phyloP scores from a whole-genome alignment of 2,797 vertebrate species.

The Lacerta bilineata region DNA sequence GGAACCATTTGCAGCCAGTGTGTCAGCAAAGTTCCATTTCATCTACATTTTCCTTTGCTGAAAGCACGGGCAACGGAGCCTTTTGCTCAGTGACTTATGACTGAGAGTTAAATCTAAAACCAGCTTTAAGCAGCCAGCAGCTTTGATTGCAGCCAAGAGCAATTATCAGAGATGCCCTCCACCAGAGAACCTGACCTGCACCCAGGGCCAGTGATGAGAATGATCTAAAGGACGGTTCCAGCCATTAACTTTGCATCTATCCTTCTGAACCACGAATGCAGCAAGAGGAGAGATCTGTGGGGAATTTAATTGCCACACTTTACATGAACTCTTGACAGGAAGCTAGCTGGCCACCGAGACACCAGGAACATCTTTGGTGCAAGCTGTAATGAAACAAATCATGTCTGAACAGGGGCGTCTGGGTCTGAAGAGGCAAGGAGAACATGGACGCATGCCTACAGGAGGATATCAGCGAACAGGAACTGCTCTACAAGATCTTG shows the following conservation, averaged over 20 bases:
- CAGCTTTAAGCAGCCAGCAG: background rate
- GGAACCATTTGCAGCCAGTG: background rate
- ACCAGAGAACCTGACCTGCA: background rate
- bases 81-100: slow-evolving; percentile 9
- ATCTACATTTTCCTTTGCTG: background rate
- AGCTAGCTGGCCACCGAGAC: background rate
- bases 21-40: slow-evolving; percentile 41
- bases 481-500: background rate
- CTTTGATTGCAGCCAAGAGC: background rate
- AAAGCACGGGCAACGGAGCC: accelerated
- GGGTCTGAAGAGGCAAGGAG: background rate
- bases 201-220: background rate
- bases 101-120: slow-evolving; percentile 29
- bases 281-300: background rate
- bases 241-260: background rate
- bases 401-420: background rate
- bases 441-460: background rate
- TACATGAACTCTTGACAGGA: background rate
- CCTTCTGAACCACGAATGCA: background rate
- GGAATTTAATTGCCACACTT: background rate
- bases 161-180: slow-evolving; percentile 1
- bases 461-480: background rate
- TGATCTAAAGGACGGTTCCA: background rate
- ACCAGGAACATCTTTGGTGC: accelerated
- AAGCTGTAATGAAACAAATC: background rate